Evolutionary conservation across 2,113 vertebrate genomes (phyloP), one percentile per base, ranked within the genome.

Genomic region (Eleginops maclovinus): DNA sequence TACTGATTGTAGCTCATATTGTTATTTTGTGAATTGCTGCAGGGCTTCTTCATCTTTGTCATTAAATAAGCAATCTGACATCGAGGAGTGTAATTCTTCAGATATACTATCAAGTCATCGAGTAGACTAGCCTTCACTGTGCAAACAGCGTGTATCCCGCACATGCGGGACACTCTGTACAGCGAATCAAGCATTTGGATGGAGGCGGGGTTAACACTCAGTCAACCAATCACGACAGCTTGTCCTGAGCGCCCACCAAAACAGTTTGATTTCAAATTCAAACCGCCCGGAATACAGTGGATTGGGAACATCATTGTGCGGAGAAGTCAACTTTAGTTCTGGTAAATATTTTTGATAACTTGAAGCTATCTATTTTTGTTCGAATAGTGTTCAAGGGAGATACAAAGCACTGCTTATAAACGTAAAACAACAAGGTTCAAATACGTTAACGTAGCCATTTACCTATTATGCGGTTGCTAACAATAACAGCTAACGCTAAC

Each of bases 261-360:
- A 81, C 13, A 64, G 49, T 89, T 88, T 14, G 7, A 79, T 90
- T 94, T 93, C 59, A 92, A 95, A 93, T 89, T 90, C 82, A 91
- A 94, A 94, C 92, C 78, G 73, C 8, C 40, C 44, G 22, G 21
- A n/a, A 46, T 24, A 46, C 15, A 9, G 61, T 4, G 36, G 2
- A 44, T 0, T 0, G 8, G 2, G 21, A 5, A 0, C 9, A 9
- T 0, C 1, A 0, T 65, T 46, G 8, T 0, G 2, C 10, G 1
- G n/a, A 9, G 43, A 3, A 49, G 0, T 1, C 5, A 16, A 2
- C 2, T 21, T 9, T 0, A 11, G 4, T 5, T 1, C 49, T 68
- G 81, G 86, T 88, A 67, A 62, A 1, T 51, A 1, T 43, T 56
- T 54, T 15, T 0, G n/a, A 59, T n/a, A 8, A 10, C 17, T 36